Evolutionary conservation across 2,888 invertebrate species (phyloP).

Genomic region (Adineta ricciae): DNA sequence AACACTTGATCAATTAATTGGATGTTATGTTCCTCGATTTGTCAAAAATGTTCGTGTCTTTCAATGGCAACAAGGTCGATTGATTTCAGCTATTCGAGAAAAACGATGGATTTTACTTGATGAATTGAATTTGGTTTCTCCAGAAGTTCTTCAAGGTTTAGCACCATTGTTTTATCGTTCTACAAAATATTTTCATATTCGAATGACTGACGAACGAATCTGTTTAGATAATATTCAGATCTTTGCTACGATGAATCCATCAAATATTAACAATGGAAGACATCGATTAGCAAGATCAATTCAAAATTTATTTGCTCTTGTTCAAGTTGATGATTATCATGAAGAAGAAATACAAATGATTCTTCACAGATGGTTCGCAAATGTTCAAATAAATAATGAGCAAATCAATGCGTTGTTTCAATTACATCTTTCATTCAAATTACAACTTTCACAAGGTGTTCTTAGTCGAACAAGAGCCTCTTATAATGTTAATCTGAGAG

Average conservation of each 20-base stretch:
- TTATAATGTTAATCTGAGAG: neutral
- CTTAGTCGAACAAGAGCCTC: neutral
- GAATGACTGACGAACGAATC: neutral
- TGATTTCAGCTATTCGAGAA: neutral
- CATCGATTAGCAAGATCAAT: neutral
- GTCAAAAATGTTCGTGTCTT: neutral
- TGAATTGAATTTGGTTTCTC: neutral
- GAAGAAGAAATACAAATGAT: neutral
- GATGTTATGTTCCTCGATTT: neutral
- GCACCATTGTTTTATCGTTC: neutral
- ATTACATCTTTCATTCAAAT: neutral
- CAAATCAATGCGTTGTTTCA: neutral
- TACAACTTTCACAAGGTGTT: neutral
- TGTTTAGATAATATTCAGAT: neutral
- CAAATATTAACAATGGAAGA: neutral
- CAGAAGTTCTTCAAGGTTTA: neutral
- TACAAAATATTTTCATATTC: neutral
- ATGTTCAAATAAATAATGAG: neutral
- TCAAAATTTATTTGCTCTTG: neutral
- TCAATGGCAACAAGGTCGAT: neutral
- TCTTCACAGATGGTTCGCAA: neutral
- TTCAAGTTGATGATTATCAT: neutral
- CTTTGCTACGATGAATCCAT: constrained; percentile 1
- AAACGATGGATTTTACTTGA: neutral
- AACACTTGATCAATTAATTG: neutral